Base-by-base conservation (phyloP, 2,888 invertebrate species). In the Cistogaster globosa region DNA sequence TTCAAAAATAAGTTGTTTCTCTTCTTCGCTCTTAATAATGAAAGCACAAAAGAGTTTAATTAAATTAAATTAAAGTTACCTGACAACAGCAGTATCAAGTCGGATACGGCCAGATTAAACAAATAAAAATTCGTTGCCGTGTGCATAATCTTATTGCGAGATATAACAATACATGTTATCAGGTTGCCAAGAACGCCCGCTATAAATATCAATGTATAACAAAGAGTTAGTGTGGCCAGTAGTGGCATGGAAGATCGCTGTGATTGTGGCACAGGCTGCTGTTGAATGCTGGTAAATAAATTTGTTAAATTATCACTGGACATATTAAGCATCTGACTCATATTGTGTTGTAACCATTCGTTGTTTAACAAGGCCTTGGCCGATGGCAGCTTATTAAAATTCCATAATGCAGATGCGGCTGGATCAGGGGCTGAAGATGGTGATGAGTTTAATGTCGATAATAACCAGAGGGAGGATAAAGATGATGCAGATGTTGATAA, bases 21-120 rank as follows among this genome's bases (percentile, higher is more conserved):
- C 12, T 11, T 26, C 9, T 26, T 48, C 42, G 8, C 22, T 63
- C 38, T 0, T 60, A 2, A 12, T 12, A 20, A 62, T 0, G 20
- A 18, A 38, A n/a, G 16, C n/a, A n/a, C 16, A 48, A 53, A 12
- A 53, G 11, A 20, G 32, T 32, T 62, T 14, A 20, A 22, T 8
- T n/a, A 9, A 1, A n/a, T n/a, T n/a, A n/a, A n/a, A 42, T 6
- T 32, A 45, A 48, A 88, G 90, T 90, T 94, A 74, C 97, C 97
- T 85, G 96, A 95, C 11, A 96, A 91, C 36, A 97, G 93, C 48
- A 97, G 93, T 45, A 97, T 93, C 55, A 97, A 93, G 92, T 98
- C 97, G 42, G 97, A 97, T 78, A 97, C 94, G 0, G 97, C 97
- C 90, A 97, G 93, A 92, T 96, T 97, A 93, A 97, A 97, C 83